phyloP scores from a whole-genome alignment of 2,113 vertebrate species.

The Blennius ocellaris region DNA sequence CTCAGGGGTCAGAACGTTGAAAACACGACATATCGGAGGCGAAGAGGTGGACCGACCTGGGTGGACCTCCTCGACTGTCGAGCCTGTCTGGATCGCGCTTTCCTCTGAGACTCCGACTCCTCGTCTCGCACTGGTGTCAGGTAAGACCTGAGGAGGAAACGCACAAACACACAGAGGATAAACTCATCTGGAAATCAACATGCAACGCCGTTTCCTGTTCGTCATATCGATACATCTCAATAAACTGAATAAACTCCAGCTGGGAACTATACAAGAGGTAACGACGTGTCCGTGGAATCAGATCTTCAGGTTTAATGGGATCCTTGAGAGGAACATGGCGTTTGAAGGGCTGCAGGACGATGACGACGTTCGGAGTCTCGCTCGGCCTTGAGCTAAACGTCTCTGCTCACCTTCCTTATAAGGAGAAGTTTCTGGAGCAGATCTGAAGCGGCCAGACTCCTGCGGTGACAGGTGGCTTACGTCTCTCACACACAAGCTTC shows the following conservation, averaged over 20 bases:
- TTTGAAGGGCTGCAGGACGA: neutral
- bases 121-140: slow-evolving; percentile 98
- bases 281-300: too few relatives aligned
- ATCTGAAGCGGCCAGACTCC: slow-evolving; percentile 23
- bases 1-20: too few relatives aligned
- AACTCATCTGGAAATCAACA: too few relatives aligned
- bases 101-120: slow-evolving; percentile 99
- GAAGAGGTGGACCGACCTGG: slow-evolving; percentile 83
- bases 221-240: too few relatives aligned
- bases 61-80: slow-evolving; percentile 98
- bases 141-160: slow-evolving; percentile 87
- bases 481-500: slow-evolving; percentile 34
- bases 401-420: slow-evolving; percentile 74
- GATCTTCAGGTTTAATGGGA: too few relatives aligned
- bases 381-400: slow-evolving; percentile 53
- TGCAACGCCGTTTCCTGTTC: too few relatives aligned
- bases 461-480: slow-evolving; percentile 71
- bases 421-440: slow-evolving; percentile 58
- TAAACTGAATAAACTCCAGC: too few relatives aligned
- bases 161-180: neutral
- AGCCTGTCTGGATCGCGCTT: slow-evolving; percentile 98
- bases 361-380: slow-evolving; percentile 38
- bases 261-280: too few relatives aligned
- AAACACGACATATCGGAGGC: too few relatives aligned
- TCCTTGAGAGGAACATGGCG: too few relatives aligned